These are phyloP conservation scores for Metallyticus violacea DNA, from an alignment of 2,888 invertebrate species.

Conservation along the genomic window DNA sequence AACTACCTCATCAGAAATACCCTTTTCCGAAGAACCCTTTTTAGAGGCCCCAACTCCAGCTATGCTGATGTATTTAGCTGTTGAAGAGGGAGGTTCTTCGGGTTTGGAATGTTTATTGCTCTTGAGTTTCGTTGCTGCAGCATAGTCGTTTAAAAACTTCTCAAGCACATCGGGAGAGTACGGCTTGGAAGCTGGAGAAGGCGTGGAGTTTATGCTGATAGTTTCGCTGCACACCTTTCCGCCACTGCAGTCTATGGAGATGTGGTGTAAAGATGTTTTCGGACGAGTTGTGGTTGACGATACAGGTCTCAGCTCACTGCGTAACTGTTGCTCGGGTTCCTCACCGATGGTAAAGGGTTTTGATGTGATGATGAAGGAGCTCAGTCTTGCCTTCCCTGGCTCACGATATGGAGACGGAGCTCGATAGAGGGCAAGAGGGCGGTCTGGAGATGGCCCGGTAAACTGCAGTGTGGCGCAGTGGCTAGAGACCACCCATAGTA, in stretches of 20 bases:
- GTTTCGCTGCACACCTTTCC: conserved; percentile 31
- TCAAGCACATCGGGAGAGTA: conserved; percentile 53
- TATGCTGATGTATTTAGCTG: conserved; percentile 11
- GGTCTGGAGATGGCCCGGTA: conserved; percentile 2
- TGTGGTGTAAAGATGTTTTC: background rate
- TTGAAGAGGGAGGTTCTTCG: background rate
- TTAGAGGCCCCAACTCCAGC: background rate
- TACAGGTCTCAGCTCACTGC: background rate
- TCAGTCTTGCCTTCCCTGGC: conserved; percentile 29
- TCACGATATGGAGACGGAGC: conserved; percentile 31
- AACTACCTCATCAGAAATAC: background rate
- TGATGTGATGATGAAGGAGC: conserved; percentile 34
- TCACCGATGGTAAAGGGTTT: conserved; percentile 36
- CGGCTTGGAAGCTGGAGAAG: conserved; percentile 50
- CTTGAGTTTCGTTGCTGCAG: conserved; percentile 42
- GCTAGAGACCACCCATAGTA: background rate
- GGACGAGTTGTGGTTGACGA: background rate
- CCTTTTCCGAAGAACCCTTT: background rate
- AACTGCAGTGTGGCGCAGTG: background rate
- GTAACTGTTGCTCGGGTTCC: background rate
- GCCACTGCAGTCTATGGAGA: conserved; percentile 31
- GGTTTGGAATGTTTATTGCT: background rate
- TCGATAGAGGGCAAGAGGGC: conserved; percentile 26
- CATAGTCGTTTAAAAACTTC: conserved; percentile 59
- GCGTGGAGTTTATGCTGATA: conserved; percentile 33